Evolutionary conservation across 2,888 invertebrate species (phyloP).

Genomic region (Cryptocheilus praepositus): DNA sequence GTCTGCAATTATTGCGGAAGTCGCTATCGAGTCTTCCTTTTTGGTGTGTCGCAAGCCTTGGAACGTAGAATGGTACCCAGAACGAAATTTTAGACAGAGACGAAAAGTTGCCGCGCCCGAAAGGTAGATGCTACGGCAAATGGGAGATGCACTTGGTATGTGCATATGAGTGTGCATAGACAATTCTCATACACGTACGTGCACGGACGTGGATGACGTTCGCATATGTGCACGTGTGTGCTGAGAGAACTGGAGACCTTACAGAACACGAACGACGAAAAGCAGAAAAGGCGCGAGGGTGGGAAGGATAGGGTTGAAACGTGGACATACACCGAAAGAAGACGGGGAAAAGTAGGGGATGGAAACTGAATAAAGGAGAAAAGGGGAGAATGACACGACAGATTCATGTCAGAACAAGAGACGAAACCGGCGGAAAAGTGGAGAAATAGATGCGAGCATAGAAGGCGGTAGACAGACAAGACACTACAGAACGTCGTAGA

Average conservation of each 20-base stretch:
- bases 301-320: neutral
- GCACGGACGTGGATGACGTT: neutral
- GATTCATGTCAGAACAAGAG: too few relatives aligned
- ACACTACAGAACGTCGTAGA: neutral
- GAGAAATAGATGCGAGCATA: neutral
- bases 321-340: neutral
- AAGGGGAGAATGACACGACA: neutral
- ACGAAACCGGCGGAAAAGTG: neutral
- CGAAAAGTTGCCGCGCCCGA: too few relatives aligned
- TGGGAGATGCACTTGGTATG: neutral
- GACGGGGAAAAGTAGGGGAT: neutral
- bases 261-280: constrained; percentile 19
- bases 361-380: neutral
- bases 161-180: too few relatives aligned
- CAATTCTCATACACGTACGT: neutral
- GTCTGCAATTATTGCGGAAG: too few relatives aligned
- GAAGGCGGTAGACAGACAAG: neutral
- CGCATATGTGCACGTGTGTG: neutral
- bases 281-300: neutral
- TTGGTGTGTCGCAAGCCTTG: too few relatives aligned
- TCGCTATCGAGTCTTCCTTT: too few relatives aligned
- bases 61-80: too few relatives aligned
- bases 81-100: too few relatives aligned
- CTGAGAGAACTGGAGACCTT: constrained; percentile 17
- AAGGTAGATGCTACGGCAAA: too few relatives aligned